Base-by-base conservation (phyloP, 1,140 invertebrate genomes). In the Aphelenchoides avenae region DNA sequence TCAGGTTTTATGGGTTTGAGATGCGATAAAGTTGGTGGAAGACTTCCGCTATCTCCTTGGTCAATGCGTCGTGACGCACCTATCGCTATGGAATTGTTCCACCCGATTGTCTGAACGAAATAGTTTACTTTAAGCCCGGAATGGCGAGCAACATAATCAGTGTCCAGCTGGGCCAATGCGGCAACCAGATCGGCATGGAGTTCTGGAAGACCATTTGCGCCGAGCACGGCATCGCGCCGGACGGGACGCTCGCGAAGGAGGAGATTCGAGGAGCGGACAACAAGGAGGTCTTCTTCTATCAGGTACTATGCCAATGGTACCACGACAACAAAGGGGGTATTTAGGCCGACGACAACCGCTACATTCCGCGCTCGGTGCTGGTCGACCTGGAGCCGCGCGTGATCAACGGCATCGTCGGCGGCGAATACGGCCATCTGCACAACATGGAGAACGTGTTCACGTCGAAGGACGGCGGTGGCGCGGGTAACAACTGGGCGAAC, bases 261-360 rank as follows among this genome's bases (percentile, higher is more conserved):
- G 91, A 90, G 0, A 88, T 86, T 15, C 91, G 93, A 76, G 89
- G 89, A 20, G 84, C 83, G 29, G 89, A 94, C 77, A 82, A 92
- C 53, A 97, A 98, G 81, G 93, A 98, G 84, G 92, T 98, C 0
- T 98, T 98, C 79, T 98, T 98, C 75, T 97, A 98, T 80, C 92
- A 96, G 81, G 89, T 84, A 63, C 34, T 36, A n/a, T 36, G 34
- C 13, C 34, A 36, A 36, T 36, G 34, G 18, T 13, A 36, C 18
- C 13, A 36, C 18, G n/a, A n/a, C n/a, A n/a, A n/a, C n/a, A n/a
- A 26, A 40, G 39, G n/a, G 31, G 13, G 49, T 26, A 31, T 57
- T 50, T 60, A 86, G 81, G 86, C 94, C 2, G 94, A 97, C 80
- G 94, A 98, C 82, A 89, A 95, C 71, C 93, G 97, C 79, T 99